Base-by-base conservation (phyloP, 2,888 invertebrate genomes). In the Phyllotreta striolata region DNA sequence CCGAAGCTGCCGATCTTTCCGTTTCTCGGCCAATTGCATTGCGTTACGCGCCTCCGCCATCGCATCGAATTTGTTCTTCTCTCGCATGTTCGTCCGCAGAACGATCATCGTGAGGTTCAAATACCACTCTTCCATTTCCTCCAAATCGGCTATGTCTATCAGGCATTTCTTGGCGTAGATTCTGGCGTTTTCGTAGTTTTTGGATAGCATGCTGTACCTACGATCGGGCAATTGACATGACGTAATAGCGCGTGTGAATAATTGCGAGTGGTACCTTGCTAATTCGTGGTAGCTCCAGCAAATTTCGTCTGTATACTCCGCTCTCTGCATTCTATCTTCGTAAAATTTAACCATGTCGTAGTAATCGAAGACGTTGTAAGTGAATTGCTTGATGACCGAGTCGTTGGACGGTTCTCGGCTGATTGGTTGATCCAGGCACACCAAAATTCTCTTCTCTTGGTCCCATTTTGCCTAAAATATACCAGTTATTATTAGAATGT, bases 201-300 rank as follows among this genome's bases (percentile, higher is more conserved):
- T 78, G 1, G 78, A 70, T 57, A 83, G 80, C 10, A 80, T 73
- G 61, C 80, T 75, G 63, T 79, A 65, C 54, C 68, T 68, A 39
- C 12, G 14, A 35, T 6, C 34, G 7, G 6, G 14, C 5, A 6
- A 6, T 1, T 5, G 10, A 13, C 14, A 54, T 14, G 6, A 13
- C 38, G n/a, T 38, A 6, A 6, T 4, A 24, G 4, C 4, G 4
- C 4, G 24, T 24, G n/a, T 41, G 41, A 41, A 41, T 41, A 4
- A 3, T 41, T n/a, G 41, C 10, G 10, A 41, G 56, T 79, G 74
- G 63, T 79, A 79, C 62, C 81, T 78, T 9, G 80, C 76, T 8
- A 84, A 73, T 68, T 85, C 84, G 67, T 84, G 83, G 67, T 81
- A 83, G 55, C 55, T 69, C 67, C n/a, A 84, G 66, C 84, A 84